Evolutionary conservation across 2,888 invertebrate species (phyloP).

Genomic region (Heteropelma amictum): DNA sequence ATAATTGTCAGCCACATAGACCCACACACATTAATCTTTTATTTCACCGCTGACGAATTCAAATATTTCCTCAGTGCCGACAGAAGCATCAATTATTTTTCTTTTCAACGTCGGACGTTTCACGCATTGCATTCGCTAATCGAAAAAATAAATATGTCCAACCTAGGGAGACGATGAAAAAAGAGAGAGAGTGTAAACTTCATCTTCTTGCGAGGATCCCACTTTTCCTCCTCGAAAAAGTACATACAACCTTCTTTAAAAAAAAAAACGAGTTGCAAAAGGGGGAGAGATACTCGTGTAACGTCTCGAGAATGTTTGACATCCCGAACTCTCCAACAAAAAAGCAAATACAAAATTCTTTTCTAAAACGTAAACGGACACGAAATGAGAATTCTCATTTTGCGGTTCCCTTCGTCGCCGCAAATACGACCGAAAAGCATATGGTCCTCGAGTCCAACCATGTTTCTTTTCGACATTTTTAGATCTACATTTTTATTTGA

Average conservation of each 20-base stretch:
- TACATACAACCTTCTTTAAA: neutral
- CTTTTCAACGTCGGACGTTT: neutral
- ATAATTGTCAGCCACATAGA: constrained; percentile 5
- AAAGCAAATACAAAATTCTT: constrained; percentile 10
- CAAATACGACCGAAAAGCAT: neutral
- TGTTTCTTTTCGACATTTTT: no score
- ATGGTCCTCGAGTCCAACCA: no score
- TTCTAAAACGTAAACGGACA: constrained; percentile 11
- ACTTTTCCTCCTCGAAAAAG: constrained; percentile 16
- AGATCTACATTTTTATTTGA: no score
- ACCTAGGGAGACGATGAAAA: constrained; percentile 3
- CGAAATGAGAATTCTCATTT: constrained; percentile 4
- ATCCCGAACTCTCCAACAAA: neutral
- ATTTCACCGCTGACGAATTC: neutral
- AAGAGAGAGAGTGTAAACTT: neutral
- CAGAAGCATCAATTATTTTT: constrained; percentile 29
- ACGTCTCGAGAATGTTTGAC: constrained; percentile 38
- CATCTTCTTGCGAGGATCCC: neutral
- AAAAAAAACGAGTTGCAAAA: neutral
- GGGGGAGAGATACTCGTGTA: constrained; percentile 1
- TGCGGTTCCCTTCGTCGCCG: neutral
- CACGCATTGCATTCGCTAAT: constrained; percentile 2
- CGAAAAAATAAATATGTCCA: constrained; percentile 35
- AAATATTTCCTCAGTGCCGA: constrained; percentile 10
- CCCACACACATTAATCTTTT: neutral